Conservation (phyloP, 2,797 vertebrate species). For the Eulemur rubriventer region DNA sequence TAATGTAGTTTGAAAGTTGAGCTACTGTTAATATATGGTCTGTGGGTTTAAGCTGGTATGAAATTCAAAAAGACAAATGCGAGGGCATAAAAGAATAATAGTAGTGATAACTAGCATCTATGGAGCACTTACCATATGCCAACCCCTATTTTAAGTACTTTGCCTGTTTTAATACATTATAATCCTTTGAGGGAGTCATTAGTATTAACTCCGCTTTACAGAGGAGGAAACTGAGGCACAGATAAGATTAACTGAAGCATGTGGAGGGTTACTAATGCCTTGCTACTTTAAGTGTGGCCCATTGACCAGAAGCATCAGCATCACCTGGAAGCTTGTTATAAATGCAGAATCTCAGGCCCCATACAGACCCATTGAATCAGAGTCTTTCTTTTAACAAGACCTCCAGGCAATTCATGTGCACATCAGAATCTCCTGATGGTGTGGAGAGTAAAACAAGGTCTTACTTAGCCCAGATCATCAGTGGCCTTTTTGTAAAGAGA, state of each 20-base stretch:
- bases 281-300: not conserved
- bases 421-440: not conserved
- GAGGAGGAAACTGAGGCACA: not conserved
- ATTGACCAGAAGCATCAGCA: not conserved
- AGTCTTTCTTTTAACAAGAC: not conserved
- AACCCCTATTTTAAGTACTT: not conserved
- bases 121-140: not conserved
- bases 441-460: not conserved
- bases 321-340: not conserved
- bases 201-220: not conserved
- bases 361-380: not conserved
- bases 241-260: not conserved
- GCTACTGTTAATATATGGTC: not conserved
- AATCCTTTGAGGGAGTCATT: not conserved
- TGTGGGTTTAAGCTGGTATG: not conserved
- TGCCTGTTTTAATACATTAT: not conserved
- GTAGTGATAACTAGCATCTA: not conserved
- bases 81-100: not conserved
- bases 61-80: conserved; percentile 10
- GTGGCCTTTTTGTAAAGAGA: not conserved
- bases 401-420: not conserved
- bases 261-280: not conserved
- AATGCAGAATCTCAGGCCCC: not conserved
- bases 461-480: not conserved
- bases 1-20: not conserved